A percentile compares a stretch with the other conserved stretches of the same genome.
Evolutionary conservation across 2,797 vertebrate species (phyloP).

Genomic region (Gymnodraco acuticeps): DNA sequence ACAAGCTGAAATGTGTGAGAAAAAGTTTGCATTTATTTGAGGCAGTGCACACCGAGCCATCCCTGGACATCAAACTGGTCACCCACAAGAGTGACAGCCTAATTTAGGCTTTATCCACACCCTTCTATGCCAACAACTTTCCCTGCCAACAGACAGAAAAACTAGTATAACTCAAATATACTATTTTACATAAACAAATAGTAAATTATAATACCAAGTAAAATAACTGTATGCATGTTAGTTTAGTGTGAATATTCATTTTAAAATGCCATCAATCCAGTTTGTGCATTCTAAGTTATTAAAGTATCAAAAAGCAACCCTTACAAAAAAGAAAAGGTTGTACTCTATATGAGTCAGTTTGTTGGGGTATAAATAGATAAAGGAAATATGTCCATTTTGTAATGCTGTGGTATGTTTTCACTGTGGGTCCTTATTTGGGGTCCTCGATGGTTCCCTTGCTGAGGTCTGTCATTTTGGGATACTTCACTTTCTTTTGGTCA

Average conservation of each 20-base stretch:
- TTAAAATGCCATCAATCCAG: slow-evolving; percentile 77
- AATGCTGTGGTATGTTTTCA: slow-evolving; percentile 62
- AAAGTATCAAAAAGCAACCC: slow-evolving; percentile 84
- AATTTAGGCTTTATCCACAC: slow-evolving; percentile 83
- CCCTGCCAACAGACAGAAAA: slow-evolving; percentile 83
- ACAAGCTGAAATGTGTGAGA: slow-evolving; percentile 63
- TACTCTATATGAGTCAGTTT: slow-evolving; percentile 78
- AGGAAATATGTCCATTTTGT: slow-evolving; percentile 78
- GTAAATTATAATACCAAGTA: slow-evolving; percentile 70
- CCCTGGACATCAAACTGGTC: slow-evolving; percentile 63
- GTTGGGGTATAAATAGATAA: slow-evolving; percentile 86
- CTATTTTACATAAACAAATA: slow-evolving; percentile 74
- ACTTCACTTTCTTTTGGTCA: slow-evolving; percentile 99
- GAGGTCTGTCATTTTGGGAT: slow-evolving; percentile 99
- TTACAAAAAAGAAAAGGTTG: slow-evolving; percentile 81
- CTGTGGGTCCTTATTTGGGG: slow-evolving; percentile 88
- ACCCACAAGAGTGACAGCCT: slow-evolving; percentile 73
- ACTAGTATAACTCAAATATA: slow-evolving; percentile 75
- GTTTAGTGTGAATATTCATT: slow-evolving; percentile 67
- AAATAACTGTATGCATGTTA: slow-evolving; percentile 65
- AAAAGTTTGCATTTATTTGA: slow-evolving; percentile 48
- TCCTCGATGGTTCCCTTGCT: slow-evolving; percentile 98
- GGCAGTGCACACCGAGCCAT: slow-evolving; percentile 61
- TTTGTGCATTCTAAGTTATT: slow-evolving; percentile 78
- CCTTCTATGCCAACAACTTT: slow-evolving; percentile 75